A percentile compares a stretch with the other conserved stretches of the same genome.
phyloP scores from a whole-genome alignment of 2,888 invertebrate genomes.

The Barypeithes pellucidus region DNA sequence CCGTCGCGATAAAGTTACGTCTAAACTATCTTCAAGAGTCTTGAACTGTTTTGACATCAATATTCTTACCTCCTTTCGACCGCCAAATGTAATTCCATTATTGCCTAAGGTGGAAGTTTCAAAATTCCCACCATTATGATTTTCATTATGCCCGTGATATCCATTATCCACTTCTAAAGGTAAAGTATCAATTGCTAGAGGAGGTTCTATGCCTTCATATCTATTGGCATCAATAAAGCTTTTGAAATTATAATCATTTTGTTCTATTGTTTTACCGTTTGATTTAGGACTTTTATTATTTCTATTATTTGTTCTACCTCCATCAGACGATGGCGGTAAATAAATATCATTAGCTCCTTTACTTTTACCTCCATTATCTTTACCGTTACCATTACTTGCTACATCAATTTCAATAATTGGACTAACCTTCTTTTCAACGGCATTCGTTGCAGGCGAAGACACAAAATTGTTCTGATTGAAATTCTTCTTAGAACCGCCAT shows the following conservation, averaged over 20 bases:
- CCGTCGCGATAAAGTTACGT: conserved; percentile 51
- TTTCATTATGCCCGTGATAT: conserved; percentile 5
- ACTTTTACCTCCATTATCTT: not conserved
- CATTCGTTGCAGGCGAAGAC: not conserved
- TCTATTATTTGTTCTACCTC: not conserved
- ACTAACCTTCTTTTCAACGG: not conserved
- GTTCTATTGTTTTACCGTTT: not conserved
- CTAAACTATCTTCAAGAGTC: conserved; percentile 29
- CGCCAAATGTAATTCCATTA: not conserved
- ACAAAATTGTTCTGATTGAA: not conserved
- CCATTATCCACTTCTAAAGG: conserved; percentile 43
- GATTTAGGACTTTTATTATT: not conserved
- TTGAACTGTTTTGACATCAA: conserved; percentile 11
- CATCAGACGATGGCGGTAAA: conserved; percentile 1
- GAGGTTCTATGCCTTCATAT: conserved; percentile 46
- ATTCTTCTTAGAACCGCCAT: not conserved
- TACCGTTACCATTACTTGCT: not conserved
- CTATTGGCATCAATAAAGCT: conserved; percentile 17
- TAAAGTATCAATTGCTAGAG: conserved; percentile 40
- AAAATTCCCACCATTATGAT: not conserved
- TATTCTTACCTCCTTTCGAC: conserved; percentile 17
- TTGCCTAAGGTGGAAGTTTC: not conserved
- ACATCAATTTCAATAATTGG: conserved; percentile 15
- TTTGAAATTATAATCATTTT: not conserved
- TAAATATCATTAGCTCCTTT: not conserved